A percentile compares a stretch with the other conserved stretches of the same genome.
These are phyloP conservation scores for Pseudomyrmex pallidus DNA, from an alignment of 1,140 invertebrate species.

Conservation along the genomic window DNA sequence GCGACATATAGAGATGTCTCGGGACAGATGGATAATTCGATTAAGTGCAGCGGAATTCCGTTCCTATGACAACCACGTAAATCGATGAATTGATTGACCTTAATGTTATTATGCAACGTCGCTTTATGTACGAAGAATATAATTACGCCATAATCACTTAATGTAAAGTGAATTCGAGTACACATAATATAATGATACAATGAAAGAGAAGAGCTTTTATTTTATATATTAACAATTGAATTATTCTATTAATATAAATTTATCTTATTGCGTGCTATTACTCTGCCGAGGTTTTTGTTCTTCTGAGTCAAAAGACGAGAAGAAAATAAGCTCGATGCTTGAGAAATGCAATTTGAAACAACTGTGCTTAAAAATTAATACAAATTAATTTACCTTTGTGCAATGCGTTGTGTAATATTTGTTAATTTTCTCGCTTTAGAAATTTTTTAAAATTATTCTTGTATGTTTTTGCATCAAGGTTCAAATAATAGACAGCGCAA, in stretches of 20 bases:
- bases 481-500: slow-evolving; percentile 30
- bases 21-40: slow-evolving; percentile 43
- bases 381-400: not conserved
- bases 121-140: slow-evolving; percentile 47
- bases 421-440: not conserved
- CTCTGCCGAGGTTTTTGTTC: too few relatives aligned
- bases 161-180: not conserved
- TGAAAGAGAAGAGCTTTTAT: not conserved
- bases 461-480: slow-evolving; percentile 10
- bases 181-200: not conserved
- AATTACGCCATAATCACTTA: slow-evolving; percentile 33
- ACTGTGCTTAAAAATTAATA: not conserved
- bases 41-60: slow-evolving; percentile 45
- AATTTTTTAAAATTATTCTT: slow-evolving; percentile 21
- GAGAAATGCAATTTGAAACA: too few relatives aligned
- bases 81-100: slow-evolving; percentile 57
- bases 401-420: slow-evolving; percentile 9
- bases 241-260: not conserved
- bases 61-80: slow-evolving; percentile 55
- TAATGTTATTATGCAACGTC: slow-evolving; percentile 53
- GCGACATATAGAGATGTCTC: slow-evolving; percentile 40
- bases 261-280: not conserved
- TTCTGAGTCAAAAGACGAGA: not conserved
- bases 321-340: not conserved
- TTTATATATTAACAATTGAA: not conserved